A percentile compares a stretch with the other conserved stretches of the same genome.
Conservation (phyloP, 1,140 invertebrate genomes). For the Ceratoteleas bidentatus region DNA sequence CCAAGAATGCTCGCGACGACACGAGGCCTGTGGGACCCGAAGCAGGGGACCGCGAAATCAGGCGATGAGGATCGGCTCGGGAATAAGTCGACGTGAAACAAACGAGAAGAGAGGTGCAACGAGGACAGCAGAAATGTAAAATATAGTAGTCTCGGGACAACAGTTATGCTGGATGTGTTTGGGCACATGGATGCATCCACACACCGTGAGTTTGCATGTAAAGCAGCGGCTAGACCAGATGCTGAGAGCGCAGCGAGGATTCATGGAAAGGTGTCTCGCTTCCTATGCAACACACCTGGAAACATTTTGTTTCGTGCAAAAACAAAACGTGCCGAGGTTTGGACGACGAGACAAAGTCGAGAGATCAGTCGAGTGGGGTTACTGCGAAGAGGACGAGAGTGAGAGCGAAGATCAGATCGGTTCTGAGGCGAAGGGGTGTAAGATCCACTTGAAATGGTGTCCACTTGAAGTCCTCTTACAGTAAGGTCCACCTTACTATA, state of each 20-base stretch:
- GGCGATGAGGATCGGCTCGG: conserved; percentile 14
- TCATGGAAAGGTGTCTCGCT: conserved; percentile 14
- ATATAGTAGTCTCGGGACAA: conserved; percentile 63
- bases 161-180: conserved; percentile 46
- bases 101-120: conserved; percentile 30
- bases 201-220: conserved; percentile 7
- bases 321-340: no score
- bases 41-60: conserved; percentile 29
- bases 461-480: no score
- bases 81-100: conserved; percentile 34
- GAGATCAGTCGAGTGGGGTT: no score
- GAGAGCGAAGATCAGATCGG: no score
- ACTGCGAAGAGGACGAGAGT: no score
- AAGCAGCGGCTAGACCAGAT: conserved; percentile 6
- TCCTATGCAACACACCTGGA: conserved; percentile 41
- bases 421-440: no score
- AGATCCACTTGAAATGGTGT: no score
- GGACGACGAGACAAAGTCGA: no score
- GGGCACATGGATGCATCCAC: conserved; percentile 26
- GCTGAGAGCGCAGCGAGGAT: conserved; percentile 28
- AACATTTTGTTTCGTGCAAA: not conserved
- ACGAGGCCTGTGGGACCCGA: conserved; percentile 68
- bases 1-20: conserved; percentile 78
- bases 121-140: conserved; percentile 49
- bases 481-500: no score